Percentiles rank a stretch among this genome's conserved stretches.
Evolutionary conservation across 2,113 vertebrate genomes (phyloP).

Genomic region (Hydrochoerus hydrochaeris): DNA sequence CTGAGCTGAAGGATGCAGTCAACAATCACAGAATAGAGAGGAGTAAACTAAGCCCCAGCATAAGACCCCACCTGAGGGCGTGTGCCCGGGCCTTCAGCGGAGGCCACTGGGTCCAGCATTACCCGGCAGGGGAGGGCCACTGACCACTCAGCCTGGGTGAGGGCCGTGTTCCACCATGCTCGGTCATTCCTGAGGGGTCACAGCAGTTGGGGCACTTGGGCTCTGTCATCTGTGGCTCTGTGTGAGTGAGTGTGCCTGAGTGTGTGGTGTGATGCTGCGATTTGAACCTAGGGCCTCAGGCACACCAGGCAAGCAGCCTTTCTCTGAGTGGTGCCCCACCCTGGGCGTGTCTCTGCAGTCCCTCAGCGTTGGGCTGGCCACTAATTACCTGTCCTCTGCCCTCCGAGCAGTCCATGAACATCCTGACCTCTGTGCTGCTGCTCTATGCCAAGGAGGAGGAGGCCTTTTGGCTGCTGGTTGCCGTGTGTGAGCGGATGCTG

Average conservation of each 20-base stretch:
- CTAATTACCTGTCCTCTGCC: neutral
- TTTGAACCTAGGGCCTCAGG: neutral
- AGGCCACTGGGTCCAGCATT: neutral
- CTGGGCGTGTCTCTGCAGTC: neutral
- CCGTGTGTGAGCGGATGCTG: slow-evolving; percentile 97
- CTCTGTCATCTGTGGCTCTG: neutral
- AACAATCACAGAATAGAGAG: neutral
- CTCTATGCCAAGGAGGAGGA: slow-evolving; percentile 97
- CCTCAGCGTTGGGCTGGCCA: neutral
- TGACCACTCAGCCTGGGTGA: fast-evolving
- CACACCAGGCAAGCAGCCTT: neutral
- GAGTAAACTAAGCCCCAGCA: neutral
- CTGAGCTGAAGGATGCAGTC: neutral
- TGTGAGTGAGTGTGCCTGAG: neutral
- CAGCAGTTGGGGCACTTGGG: fast-evolving
- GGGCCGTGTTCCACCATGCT: fast-evolving
- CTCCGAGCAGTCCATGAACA: slow-evolving; percentile 96
- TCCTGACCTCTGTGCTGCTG: slow-evolving; percentile 95
- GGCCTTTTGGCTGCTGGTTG: slow-evolving; percentile 98
- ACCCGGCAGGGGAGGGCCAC: neutral
- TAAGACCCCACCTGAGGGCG: neutral
- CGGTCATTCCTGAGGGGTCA: fast-evolving
- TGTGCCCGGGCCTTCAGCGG: neutral
- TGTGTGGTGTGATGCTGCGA: neutral
- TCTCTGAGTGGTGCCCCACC: neutral